Evolutionary conservation across 2,797 vertebrate genomes (phyloP).

Genomic region (Ispidina lecontei): DNA sequence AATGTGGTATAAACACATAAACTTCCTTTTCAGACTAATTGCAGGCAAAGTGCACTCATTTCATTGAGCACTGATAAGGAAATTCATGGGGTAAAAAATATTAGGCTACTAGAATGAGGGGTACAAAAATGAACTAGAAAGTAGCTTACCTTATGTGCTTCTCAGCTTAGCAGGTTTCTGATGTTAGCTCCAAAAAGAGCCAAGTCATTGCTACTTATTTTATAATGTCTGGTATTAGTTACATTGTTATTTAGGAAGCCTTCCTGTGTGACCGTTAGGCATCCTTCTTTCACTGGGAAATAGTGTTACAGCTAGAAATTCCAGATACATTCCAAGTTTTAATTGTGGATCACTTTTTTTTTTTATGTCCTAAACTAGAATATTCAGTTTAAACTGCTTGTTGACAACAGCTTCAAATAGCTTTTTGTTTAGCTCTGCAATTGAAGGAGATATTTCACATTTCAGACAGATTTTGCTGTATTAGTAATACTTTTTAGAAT

Average conservation of each 20-base stretch:
- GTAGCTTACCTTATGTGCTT: neutral
- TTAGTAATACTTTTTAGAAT: neutral
- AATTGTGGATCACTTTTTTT: neutral
- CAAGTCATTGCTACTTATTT: neutral
- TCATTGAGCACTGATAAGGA: neutral
- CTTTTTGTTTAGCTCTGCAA: neutral
- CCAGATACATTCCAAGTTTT: neutral
- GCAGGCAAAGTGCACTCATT: neutral
- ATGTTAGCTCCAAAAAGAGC: neutral
- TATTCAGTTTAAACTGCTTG: neutral
- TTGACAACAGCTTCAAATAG: neutral
- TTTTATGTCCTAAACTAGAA: neutral
- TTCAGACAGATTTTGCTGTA: neutral
- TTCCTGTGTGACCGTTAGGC: neutral
- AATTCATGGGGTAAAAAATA: neutral
- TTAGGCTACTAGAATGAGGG: neutral
- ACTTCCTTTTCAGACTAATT: neutral
- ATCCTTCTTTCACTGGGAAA: neutral
- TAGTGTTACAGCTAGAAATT: neutral
- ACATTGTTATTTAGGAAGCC: neutral
- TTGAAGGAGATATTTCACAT: neutral
- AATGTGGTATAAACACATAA: neutral
- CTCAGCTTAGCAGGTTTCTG: neutral
- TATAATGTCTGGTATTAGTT: neutral
- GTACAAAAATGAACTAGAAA: neutral